These are phyloP conservation scores for Ceratina australensis DNA, from an alignment of 1,140 invertebrate genomes.

Conservation along the genomic window DNA sequence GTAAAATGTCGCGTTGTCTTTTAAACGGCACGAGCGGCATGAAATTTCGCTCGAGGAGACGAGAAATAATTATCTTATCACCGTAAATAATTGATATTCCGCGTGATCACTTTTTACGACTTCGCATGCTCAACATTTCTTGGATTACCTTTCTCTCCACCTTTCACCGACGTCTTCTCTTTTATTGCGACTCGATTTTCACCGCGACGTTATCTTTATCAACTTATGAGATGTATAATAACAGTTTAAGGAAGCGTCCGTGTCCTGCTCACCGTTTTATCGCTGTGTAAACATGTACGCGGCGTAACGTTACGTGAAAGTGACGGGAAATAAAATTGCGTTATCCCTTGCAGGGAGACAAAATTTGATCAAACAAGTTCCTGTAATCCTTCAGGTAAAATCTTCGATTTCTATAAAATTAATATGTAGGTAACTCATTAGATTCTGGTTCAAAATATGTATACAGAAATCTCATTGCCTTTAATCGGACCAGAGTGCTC, in stretches of 20 bases:
- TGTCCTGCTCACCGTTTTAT: not conserved
- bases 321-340: too few species aligned
- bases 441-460: too few species aligned
- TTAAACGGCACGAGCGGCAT: not conserved
- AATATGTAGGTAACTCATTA: too few species aligned
- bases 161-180: constrained; percentile 5
- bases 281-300: not conserved
- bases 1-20: not conserved
- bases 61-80: constrained; percentile 34
- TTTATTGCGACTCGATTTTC: not conserved
- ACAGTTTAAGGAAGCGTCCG: too few species aligned
- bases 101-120: constrained; percentile 9
- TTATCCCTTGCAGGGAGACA: too few species aligned
- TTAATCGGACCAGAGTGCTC: too few species aligned
- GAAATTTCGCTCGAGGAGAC: not conserved
- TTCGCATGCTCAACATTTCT: constrained; percentile 7
- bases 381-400: too few species aligned
- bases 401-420: too few species aligned
- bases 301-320: too few species aligned
- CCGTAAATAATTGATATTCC: constrained; percentile 12
- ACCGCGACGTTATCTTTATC: not conserved
- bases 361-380: too few species aligned
- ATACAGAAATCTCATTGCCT: too few species aligned
- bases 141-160: constrained; percentile 32
- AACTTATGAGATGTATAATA: not conserved